A percentile compares a stretch with the other conserved stretches of the same genome.
phyloP scores from a whole-genome alignment of 2,888 invertebrate genomes.

The Drosophila paucipuncta region DNA sequence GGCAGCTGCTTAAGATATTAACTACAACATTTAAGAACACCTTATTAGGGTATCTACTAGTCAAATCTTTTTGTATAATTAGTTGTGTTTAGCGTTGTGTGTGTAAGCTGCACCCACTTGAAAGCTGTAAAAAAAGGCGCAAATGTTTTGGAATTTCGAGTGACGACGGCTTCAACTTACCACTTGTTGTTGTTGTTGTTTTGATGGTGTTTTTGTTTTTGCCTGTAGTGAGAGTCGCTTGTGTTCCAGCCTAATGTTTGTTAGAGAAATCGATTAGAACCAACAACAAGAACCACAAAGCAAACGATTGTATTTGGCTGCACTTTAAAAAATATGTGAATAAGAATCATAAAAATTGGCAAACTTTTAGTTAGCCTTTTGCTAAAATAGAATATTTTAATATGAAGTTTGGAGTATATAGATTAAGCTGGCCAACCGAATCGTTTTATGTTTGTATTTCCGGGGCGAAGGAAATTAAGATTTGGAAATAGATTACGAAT shows the following conservation, averaged over 20 bases:
- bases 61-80: conserved; percentile 20
- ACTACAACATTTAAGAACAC: background rate
- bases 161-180: conserved; percentile 67
- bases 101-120: conserved; percentile 74
- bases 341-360: background rate
- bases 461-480: background rate
- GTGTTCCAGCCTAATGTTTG: conserved; percentile 73
- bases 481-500: background rate
- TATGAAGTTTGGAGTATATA: background rate
- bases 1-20: background rate
- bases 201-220: conserved; percentile 30
- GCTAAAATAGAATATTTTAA: background rate
- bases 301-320: conserved; percentile 59
- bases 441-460: background rate
- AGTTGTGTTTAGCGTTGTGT: conserved; percentile 27
- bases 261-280: conserved; percentile 81
- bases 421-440: background rate
- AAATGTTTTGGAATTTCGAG: conserved; percentile 74
- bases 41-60: conserved; percentile 33
- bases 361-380: background rate
- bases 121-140: conserved; percentile 76
- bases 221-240: conserved; percentile 70
- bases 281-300: conserved; percentile 66
- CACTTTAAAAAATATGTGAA: conserved; percentile 11
- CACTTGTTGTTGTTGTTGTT: conserved; percentile 49